Evolutionary conservation across 2,797 vertebrate species (phyloP).

Genomic region (Tenualosa ilisha): DNA sequence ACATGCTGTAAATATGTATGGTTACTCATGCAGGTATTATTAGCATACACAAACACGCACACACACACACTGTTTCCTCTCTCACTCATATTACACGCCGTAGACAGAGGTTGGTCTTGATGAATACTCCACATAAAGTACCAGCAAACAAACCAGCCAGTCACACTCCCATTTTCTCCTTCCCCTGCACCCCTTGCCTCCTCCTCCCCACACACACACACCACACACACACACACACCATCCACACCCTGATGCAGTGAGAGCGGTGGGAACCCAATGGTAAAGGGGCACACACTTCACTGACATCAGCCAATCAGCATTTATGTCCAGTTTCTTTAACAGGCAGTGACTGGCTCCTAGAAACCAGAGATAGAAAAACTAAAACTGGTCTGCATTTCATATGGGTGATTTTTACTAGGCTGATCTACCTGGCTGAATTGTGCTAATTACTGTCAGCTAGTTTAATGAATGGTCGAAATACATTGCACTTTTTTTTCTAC

Average conservation of each 20-base stretch:
- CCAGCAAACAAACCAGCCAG: slow-evolving; percentile 18
- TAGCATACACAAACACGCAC: background rate
- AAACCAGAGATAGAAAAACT: background rate
- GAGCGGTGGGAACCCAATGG: background rate
- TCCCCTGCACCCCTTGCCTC: background rate
- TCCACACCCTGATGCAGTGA: slow-evolving; percentile 28
- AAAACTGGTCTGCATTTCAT: no score
- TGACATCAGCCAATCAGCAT: background rate
- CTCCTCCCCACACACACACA: background rate
- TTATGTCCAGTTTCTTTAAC: background rate
- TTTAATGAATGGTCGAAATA: no score
- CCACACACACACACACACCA: background rate
- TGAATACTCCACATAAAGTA: slow-evolving; percentile 41
- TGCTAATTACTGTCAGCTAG: no score
- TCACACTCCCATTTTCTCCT: slow-evolving; percentile 5
- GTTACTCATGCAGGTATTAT: background rate
- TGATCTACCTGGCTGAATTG: no score
- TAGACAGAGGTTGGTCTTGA: background rate
- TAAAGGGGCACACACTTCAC: background rate
- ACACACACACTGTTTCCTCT: background rate
- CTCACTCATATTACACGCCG: background rate
- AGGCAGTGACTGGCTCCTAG: background rate
- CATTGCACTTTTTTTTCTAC: no score
- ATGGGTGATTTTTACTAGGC: no score
- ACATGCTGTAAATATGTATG: background rate